Conservation (phyloP, 2,888 invertebrate genomes). For the Tanypteryx hageni region DNA sequence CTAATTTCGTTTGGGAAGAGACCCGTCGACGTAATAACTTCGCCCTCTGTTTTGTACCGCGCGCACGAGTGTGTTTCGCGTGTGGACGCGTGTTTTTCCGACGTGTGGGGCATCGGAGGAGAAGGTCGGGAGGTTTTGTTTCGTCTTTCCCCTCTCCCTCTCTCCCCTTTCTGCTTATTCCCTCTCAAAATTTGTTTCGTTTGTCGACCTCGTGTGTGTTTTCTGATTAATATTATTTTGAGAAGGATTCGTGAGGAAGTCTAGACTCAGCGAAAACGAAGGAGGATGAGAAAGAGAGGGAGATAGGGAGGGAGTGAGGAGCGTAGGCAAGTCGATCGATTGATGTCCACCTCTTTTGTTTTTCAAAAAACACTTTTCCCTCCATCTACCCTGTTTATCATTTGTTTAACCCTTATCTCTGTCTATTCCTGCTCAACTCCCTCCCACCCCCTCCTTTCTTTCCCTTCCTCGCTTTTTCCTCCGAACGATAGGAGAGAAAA, state of each 20-base stretch:
- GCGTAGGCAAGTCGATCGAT: neutral
- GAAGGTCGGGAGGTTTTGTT: neutral
- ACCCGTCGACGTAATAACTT: neutral
- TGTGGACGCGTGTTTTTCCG: neutral
- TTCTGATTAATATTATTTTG: neutral
- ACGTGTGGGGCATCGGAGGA: neutral
- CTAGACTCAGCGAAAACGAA: neutral
- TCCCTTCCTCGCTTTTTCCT: neutral
- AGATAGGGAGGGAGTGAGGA: too few species aligned
- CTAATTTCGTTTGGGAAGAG: neutral
- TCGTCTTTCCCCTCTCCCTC: neutral
- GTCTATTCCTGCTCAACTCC: neutral
- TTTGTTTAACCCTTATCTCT: neutral
- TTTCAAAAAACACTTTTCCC: neutral
- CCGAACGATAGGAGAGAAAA: neutral
- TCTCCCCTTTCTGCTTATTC: neutral
- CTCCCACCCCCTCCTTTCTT: neutral
- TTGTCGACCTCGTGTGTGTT: neutral
- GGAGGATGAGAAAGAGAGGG: neutral
- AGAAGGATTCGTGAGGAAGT: neutral
- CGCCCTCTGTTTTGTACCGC: neutral
- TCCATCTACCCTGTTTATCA: neutral
- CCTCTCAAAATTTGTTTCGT: slow-evolving; percentile 7
- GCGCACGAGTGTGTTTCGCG: neutral
- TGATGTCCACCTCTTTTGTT: neutral